Evolutionary conservation across 2,113 vertebrate species (phyloP).

Genomic region (Tylochromis polylepis): DNA sequence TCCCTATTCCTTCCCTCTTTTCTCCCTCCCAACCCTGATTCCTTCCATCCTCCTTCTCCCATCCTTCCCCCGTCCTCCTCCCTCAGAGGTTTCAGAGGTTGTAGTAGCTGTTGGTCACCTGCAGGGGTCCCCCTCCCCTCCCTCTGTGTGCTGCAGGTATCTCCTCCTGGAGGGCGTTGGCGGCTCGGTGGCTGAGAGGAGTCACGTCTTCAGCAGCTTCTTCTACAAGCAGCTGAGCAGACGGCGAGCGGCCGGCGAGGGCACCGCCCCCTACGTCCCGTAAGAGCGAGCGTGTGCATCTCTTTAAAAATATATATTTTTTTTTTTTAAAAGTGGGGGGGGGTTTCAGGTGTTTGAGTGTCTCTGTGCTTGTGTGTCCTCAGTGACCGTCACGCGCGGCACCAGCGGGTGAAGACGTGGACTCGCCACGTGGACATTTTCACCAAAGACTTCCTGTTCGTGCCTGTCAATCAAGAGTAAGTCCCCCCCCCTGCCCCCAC

Average conservation of each 20-base stretch:
- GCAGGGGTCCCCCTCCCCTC: neutral
- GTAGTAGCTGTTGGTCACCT: neutral
- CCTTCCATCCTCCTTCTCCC: neutral
- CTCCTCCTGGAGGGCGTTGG: slow-evolving; percentile 84
- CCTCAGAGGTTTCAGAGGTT: neutral
- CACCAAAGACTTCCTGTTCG: slow-evolving; percentile 92
- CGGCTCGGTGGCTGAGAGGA: slow-evolving; percentile 76
- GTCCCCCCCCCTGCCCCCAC: neutral
- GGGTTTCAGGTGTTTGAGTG: neutral
- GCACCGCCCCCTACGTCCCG: slow-evolving; percentile 72
- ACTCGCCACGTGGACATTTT: slow-evolving; percentile 92
- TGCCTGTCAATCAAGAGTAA: slow-evolving; percentile 88
- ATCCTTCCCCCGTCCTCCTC: neutral
- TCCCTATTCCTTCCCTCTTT: neutral
- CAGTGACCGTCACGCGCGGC: slow-evolving; percentile 80
- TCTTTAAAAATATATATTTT: neutral
- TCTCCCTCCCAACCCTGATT: neutral
- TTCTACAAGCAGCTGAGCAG: slow-evolving; percentile 93
- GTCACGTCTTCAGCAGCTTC: slow-evolving; percentile 94
- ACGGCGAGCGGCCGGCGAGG: slow-evolving; percentile 75
- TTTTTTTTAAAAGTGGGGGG: too few species aligned
- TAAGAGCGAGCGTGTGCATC: slow-evolving; percentile 64
- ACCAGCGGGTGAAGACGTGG: slow-evolving; percentile 91
- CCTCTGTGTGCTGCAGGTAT: slow-evolving; percentile 69
- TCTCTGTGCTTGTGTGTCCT: neutral